Evolutionary conservation across 2,797 vertebrate genomes (phyloP).

Genomic region (Enteromius afrohamiltoni): DNA sequence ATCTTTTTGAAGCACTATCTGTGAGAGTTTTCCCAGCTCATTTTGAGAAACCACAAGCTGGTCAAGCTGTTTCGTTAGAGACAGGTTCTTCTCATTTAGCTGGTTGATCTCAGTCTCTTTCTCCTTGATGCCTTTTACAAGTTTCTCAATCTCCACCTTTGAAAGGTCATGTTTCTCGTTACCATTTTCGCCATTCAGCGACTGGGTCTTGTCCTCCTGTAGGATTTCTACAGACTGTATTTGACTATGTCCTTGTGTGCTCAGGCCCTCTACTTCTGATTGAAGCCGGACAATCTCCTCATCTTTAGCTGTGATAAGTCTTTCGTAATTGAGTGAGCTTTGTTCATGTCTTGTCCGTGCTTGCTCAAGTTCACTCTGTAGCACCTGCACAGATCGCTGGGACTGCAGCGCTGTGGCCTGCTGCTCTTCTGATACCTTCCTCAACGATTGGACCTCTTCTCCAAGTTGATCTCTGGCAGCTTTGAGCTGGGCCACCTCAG

Average conservation of each 20-base stretch:
- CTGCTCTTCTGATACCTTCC: slow-evolving; percentile 84
- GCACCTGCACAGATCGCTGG: slow-evolving; percentile 84
- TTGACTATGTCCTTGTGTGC: slow-evolving; percentile 73
- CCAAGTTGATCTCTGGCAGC: slow-evolving; percentile 79
- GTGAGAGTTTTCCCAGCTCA: slow-evolving; percentile 91
- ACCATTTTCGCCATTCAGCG: slow-evolving; percentile 87
- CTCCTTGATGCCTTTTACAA: slow-evolving; percentile 93
- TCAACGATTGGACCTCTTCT: slow-evolving; percentile 82
- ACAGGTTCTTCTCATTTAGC: slow-evolving; percentile 93
- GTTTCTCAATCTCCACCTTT: slow-evolving; percentile 90
- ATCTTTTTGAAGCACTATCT: slow-evolving; percentile 93
- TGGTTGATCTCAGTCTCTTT: slow-evolving; percentile 94
- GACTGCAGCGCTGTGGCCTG: slow-evolving; percentile 79
- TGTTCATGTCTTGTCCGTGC: slow-evolving; percentile 85
- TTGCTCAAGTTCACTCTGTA: slow-evolving; percentile 87
- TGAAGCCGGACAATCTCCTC: slow-evolving; percentile 87
- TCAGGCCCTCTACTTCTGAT: slow-evolving; percentile 81
- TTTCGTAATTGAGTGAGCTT: slow-evolving; percentile 83
- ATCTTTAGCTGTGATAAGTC: slow-evolving; percentile 86
- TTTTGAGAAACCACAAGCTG: slow-evolving; percentile 86
- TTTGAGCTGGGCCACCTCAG: slow-evolving; percentile 88
- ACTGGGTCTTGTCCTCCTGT: slow-evolving; percentile 88
- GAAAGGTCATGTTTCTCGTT: slow-evolving; percentile 97
- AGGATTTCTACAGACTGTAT: slow-evolving; percentile 84
- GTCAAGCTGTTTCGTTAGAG: slow-evolving; percentile 87